These are phyloP conservation scores for Drosophila subobscura DNA, from an alignment of 1,140 invertebrate genomes.

Conservation along the genomic window DNA sequence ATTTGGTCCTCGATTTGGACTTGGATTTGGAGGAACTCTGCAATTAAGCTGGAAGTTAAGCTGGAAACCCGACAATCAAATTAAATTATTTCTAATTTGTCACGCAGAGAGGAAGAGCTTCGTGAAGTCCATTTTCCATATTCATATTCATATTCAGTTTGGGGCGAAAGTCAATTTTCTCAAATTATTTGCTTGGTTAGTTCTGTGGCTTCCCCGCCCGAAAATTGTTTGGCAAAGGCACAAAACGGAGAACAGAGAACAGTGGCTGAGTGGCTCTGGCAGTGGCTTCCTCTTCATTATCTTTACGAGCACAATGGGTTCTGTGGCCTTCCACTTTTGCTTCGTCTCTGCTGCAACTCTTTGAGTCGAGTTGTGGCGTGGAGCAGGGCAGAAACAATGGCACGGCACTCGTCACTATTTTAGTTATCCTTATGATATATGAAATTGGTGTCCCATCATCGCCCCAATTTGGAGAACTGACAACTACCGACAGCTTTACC, in stretches of 20 bases:
- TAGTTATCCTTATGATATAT: neutral
- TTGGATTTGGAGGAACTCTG: constrained; percentile 40
- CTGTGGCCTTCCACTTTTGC: constrained; percentile 29
- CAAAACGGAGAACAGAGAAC: neutral
- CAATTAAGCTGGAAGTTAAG: constrained; percentile 74
- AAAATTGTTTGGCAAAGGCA: constrained; percentile 63
- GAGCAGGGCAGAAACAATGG: too few relatives aligned
- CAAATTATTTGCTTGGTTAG: constrained; percentile 80
- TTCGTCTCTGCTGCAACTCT: constrained; percentile 27
- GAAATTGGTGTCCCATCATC: neutral
- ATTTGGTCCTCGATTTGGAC: constrained; percentile 19
- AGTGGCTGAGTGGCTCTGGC: constrained; percentile 1
- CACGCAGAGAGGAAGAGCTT: neutral
- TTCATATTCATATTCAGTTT: constrained; percentile 65
- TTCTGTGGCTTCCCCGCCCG: constrained; percentile 68
- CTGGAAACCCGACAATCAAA: constrained; percentile 59
- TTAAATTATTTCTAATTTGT: constrained; percentile 77
- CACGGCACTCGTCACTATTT: neutral
- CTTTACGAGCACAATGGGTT: constrained; percentile 54
- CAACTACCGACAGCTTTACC: constrained; percentile 16
- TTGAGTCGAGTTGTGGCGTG: constrained; percentile 29
- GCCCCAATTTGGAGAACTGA: constrained; percentile 10
- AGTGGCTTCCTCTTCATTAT: constrained; percentile 72
- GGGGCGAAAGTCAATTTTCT: constrained; percentile 71
- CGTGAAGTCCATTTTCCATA: constrained; percentile 12